Evolutionary conservation across 1,140 invertebrate genomes (phyloP).

Genomic region (Holotrichia oblita): DNA sequence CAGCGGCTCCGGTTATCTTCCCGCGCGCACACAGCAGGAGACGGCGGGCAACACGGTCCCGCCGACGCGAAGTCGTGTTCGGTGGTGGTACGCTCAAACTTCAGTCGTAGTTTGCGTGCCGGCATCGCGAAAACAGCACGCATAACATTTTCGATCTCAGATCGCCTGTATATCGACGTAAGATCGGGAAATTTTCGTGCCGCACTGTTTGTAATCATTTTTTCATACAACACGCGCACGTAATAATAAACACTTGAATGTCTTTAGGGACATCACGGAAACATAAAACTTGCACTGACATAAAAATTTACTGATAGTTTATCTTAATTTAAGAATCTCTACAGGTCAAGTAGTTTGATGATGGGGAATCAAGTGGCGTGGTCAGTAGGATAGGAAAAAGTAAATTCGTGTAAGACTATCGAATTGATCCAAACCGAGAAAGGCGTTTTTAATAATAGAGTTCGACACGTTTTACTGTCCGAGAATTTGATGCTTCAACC

Average conservation of each 20-base stretch:
- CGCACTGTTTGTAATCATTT: too few species aligned
- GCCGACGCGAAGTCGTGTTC: background rate
- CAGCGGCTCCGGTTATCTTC: background rate
- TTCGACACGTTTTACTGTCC: conserved; percentile 44
- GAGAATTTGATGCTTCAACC: background rate
- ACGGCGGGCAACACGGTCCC: conserved; percentile 2
- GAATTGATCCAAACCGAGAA: too few species aligned
- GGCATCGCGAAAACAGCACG: background rate
- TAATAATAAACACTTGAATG: too few species aligned
- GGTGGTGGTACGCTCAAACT: background rate
- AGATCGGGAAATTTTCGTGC: background rate
- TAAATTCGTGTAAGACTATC: too few species aligned
- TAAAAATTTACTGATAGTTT: too few species aligned
- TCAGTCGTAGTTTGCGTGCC: background rate
- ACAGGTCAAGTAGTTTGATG: too few species aligned
- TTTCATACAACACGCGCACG: too few species aligned
- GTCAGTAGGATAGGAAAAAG: too few species aligned
- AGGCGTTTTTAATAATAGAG: background rate
- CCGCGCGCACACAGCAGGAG: conserved; percentile 11
- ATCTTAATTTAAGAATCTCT: too few species aligned
- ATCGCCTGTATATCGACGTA: background rate
- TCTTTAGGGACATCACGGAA: too few species aligned
- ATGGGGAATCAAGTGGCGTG: too few species aligned
- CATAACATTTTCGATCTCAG: background rate
- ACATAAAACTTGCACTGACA: too few species aligned